Conservation (phyloP, 2,888 invertebrate genomes). For the Papilio protenor region DNA sequence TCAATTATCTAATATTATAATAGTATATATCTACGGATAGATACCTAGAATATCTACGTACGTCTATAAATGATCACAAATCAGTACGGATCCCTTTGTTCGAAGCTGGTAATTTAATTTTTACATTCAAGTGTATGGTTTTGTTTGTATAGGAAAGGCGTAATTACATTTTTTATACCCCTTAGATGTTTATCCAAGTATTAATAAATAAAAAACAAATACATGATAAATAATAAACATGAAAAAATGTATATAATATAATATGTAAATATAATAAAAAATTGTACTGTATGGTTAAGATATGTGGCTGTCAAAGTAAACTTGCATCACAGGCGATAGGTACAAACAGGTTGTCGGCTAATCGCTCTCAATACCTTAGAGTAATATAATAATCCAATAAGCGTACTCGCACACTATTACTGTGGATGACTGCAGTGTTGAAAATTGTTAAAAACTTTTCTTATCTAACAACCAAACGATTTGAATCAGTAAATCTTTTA, state of each 20-base stretch:
- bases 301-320: not conserved
- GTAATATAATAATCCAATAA: conserved; percentile 33
- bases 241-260: too few species aligned
- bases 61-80: not conserved
- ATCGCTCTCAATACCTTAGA: conserved; percentile 30
- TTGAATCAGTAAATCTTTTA: not conserved
- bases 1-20: too few species aligned
- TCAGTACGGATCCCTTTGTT: not conserved
- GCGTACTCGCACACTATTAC: not conserved
- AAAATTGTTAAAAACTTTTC: not conserved
- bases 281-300: not conserved
- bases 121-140: not conserved
- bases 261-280: too few species aligned
- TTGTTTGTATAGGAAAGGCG: too few species aligned
- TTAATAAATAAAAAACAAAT: too few species aligned
- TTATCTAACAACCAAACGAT: not conserved
- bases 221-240: too few species aligned
- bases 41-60: not conserved
- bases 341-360: conserved; percentile 12
- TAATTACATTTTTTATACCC: too few species aligned
- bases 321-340: not conserved
- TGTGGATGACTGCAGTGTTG: not conserved
- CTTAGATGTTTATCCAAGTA: too few species aligned
- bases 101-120: not conserved
- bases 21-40: too few species aligned